phyloP scores from a whole-genome alignment of 2,113 vertebrate genomes.

The Acrocephalus arundinaceus region DNA sequence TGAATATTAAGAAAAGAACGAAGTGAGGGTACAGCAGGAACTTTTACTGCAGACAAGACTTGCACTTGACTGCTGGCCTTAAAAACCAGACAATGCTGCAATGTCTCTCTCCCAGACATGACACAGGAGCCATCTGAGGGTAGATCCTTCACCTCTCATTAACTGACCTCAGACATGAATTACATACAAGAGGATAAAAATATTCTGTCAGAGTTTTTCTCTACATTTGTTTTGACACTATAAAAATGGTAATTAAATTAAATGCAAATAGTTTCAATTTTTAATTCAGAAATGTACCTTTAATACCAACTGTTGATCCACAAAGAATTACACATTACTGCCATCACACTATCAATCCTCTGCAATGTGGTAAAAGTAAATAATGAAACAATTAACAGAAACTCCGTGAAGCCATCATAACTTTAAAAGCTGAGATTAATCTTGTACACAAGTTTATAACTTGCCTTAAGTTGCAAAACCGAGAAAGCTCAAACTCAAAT shows the following conservation, averaged over 20 bases:
- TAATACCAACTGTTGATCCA: neutral
- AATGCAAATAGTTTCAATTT: neutral
- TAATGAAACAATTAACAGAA: neutral
- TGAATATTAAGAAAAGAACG: neutral
- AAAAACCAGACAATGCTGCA: neutral
- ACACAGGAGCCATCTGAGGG: neutral
- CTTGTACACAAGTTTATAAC: neutral
- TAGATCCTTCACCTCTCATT: neutral
- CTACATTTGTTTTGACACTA: neutral
- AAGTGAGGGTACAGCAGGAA: accelerated
- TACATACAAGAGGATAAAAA: neutral
- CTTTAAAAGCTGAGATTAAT: neutral
- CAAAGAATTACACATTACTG: neutral
- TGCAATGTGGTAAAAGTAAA: neutral
- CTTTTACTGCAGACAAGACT: neutral
- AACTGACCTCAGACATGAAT: neutral
- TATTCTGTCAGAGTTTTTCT: neutral
- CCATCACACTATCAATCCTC: neutral
- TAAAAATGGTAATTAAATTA: neutral
- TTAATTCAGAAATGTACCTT: neutral
- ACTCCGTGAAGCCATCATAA: neutral
- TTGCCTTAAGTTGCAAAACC: neutral
- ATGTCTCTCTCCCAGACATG: neutral
- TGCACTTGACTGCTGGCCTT: neutral
- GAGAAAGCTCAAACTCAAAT: neutral